Base-by-base conservation (phyloP, 2,113 vertebrate genomes). In the Solea senegalensis region DNA sequence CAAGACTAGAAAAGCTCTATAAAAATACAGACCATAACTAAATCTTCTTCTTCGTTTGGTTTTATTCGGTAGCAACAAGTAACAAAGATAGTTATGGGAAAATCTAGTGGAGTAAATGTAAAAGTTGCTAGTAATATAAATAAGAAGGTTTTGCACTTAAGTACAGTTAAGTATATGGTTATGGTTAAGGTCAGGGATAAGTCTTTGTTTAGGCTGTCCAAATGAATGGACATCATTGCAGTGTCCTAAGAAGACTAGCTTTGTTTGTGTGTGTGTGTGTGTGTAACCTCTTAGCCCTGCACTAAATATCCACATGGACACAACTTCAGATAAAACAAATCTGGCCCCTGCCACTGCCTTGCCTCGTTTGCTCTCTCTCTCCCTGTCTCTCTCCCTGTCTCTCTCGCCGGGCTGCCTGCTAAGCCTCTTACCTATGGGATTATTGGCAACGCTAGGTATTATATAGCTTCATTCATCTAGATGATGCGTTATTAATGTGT, bases 381-480 rank as follows among this genome's bases (percentile, higher is more conserved):
- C 0, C 65, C 2, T 82, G 27, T 60, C 55, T 65, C 40, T 73
- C 63, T 56, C 51, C 61, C 12, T 60, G 1, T 76, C 65, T 82
- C 73, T 80, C 76, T 84, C 68, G 49, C 74, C 56, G 69, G 74
- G 52, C 79, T 78, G 74, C 81, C 76, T 74, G 81, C 81, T 90
- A 88, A 92, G 86, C 91, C 75, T 88, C 89, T 92, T 92, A 92
- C 91, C 90, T 89, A 73, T 78, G 79, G 83, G 89, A 90, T 90
- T 90, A 92, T 90, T 86, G 86, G 78, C 85, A 92, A 82, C 70
- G 12, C 85, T 28, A 65, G 79, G 81, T 86, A 89, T 90, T 90
- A 90, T 88, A 88, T 86, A 78, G 82, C 82, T 90, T 81, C 83
- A 89, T 89, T 92, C 79, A 88, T 91, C 86, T 88, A 86, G 82